Evolutionary conservation across 2,797 vertebrate species (phyloP).

Genomic region (Cynopterus sphinx): DNA sequence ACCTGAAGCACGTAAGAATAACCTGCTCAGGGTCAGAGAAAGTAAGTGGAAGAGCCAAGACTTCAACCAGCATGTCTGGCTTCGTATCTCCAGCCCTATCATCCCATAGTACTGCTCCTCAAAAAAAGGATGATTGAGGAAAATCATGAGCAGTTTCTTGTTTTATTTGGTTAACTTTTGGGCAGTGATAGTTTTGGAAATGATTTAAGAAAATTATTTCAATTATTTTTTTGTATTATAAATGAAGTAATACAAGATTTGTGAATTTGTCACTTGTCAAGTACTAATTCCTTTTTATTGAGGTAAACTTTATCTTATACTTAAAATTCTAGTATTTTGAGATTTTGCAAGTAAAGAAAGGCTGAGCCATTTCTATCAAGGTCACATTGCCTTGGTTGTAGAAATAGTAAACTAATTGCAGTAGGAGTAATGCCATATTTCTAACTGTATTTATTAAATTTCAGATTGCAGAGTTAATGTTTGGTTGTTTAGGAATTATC

Average conservation of each 20-base stretch:
- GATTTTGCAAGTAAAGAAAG: background rate
- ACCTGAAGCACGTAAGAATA: background rate
- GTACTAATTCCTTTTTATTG: constrained; percentile 18
- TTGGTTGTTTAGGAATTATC: constrained; percentile 30
- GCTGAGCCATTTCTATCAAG: background rate
- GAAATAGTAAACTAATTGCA: constrained; percentile 3
- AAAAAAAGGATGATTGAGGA: background rate
- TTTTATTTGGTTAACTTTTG: background rate
- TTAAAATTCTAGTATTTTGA: constrained; percentile 28
- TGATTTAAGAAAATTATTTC: constrained; percentile 22
- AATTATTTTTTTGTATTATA: background rate
- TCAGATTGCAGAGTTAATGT: constrained; percentile 18
- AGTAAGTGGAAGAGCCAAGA: background rate
- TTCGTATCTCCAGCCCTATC: background rate
- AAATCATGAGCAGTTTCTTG: background rate
- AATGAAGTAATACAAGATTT: background rate
- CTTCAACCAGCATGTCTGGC: background rate
- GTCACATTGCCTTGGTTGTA: background rate
- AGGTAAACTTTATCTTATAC: background rate
- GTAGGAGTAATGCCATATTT: background rate
- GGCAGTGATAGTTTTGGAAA: background rate
- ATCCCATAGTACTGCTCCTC: background rate
- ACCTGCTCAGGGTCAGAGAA: background rate
- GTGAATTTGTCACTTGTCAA: background rate
- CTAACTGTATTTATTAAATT: background rate